These are phyloP conservation scores for Deilephila elpenor DNA, from an alignment of 2,888 invertebrate genomes.

Conservation along the genomic window DNA sequence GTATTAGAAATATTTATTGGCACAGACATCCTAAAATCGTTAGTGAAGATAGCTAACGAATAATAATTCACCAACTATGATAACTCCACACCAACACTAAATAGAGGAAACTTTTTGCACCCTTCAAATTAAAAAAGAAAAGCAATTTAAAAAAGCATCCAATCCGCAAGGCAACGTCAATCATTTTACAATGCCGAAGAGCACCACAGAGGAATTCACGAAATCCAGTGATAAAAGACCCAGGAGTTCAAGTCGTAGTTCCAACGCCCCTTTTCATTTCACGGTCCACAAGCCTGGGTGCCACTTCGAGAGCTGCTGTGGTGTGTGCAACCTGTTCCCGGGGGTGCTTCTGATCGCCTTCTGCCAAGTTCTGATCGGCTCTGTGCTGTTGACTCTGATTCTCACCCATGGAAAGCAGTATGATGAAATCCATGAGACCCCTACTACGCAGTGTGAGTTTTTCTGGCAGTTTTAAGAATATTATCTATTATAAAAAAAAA, in stretches of 20 bases:
- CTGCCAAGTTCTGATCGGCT: conserved; percentile 69
- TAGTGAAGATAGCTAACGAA: no score
- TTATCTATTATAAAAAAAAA: no score
- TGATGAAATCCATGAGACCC: conserved; percentile 71
- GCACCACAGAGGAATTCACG: conserved; percentile 53
- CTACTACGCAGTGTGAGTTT: conserved; percentile 61
- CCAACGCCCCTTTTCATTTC: conserved; percentile 67
- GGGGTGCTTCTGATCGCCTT: conserved; percentile 76
- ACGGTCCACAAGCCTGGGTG: conserved; percentile 71
- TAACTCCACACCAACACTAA: not conserved
- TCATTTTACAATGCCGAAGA: conserved; percentile 53
- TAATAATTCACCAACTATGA: no score
- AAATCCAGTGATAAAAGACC: conserved; percentile 57
- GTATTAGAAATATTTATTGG: no score
- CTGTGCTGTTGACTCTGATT: conserved; percentile 68
- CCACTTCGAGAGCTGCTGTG: conserved; percentile 79
- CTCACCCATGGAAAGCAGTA: conserved; percentile 69
- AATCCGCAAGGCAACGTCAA: not conserved
- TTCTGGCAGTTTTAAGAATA: no score
- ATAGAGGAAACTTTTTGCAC: not conserved
- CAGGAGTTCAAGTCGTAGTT: conserved; percentile 55
- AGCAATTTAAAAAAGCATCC: not conserved
- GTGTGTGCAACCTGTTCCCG: conserved; percentile 76
- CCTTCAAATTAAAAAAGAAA: not conserved
- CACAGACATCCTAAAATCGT: no score